These are phyloP conservation scores for Trissolcus japonicus DNA, from an alignment of 2,888 invertebrate species.

Conservation along the genomic window DNA sequence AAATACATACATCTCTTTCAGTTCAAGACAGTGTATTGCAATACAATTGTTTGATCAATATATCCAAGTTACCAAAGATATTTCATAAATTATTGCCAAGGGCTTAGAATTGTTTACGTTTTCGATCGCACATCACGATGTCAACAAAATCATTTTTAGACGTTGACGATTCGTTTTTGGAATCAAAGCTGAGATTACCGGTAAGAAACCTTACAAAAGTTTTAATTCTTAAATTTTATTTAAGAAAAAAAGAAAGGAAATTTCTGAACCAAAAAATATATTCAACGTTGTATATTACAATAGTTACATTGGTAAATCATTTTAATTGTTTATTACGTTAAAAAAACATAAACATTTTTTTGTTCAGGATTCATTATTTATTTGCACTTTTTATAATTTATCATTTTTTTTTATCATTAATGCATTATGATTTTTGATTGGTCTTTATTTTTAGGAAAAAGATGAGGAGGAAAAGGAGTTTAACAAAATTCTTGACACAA, in stretches of 20 bases:
- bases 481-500: conserved; percentile 28
- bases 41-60: too few species aligned
- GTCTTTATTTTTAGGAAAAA: conserved; percentile 19
- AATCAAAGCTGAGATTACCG: conserved; percentile 25
- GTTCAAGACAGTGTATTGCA: too few species aligned
- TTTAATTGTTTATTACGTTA: neutral
- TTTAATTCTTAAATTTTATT: neutral
- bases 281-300: neutral
- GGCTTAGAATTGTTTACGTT: too few species aligned
- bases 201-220: conserved; percentile 4
- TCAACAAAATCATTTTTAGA: conserved; percentile 32
- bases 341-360: neutral
- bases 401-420: neutral
- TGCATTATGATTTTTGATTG: neutral
- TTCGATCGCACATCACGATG: conserved; percentile 1
- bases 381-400: neutral
- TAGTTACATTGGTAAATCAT: too few species aligned
- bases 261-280: neutral
- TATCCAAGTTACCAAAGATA: too few species aligned
- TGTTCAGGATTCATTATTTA: neutral
- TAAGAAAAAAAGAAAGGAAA: neutral
- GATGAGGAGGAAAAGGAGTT: conserved; percentile 32
- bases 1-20: too few species aligned
- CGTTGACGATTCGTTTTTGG: conserved; percentile 34
- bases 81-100: too few species aligned